phyloP scores from a whole-genome alignment of 2,888 invertebrate genomes.

The Meta bourneti region DNA sequence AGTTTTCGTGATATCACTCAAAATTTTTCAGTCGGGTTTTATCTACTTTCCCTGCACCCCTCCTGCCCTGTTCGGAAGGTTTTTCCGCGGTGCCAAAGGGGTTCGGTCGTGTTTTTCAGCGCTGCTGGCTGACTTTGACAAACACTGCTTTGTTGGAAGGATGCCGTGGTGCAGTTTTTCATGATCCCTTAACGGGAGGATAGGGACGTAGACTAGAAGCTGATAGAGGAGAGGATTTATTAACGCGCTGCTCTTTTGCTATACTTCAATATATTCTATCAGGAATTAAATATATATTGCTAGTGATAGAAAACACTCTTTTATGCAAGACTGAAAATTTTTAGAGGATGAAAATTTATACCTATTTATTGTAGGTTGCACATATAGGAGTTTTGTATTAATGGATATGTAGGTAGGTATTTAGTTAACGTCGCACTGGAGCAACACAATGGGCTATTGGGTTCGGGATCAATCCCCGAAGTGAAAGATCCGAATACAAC shows the following conservation, averaged over 20 bases:
- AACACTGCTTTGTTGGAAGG: constrained; percentile 29
- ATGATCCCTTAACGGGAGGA: not conserved
- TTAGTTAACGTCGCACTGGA: no score
- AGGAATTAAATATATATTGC: not conserved
- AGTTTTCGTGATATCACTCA: constrained; percentile 70
- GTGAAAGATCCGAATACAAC: no score
- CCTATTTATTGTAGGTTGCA: no score
- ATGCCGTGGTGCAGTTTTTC: not conserved
- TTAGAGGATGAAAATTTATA: not conserved
- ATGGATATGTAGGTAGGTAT: no score
- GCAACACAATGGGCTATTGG: no score
- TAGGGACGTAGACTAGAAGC: not conserved
- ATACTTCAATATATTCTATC: not conserved
- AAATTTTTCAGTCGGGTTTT: constrained; percentile 41
- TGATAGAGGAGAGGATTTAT: not conserved
- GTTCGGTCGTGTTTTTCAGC: constrained; percentile 31
- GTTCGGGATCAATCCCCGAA: no score
- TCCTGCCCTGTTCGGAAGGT: not conserved
- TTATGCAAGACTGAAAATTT: not conserved
- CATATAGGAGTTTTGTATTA: no score
- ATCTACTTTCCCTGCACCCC: constrained; percentile 14
- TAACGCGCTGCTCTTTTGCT: not conserved
- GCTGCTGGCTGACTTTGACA: constrained; percentile 60
- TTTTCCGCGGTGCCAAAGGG: constrained; percentile 61
- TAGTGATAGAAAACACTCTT: not conserved